Conservation (phyloP, 2,113 vertebrate species). For the Excalfactoria chinensis region DNA sequence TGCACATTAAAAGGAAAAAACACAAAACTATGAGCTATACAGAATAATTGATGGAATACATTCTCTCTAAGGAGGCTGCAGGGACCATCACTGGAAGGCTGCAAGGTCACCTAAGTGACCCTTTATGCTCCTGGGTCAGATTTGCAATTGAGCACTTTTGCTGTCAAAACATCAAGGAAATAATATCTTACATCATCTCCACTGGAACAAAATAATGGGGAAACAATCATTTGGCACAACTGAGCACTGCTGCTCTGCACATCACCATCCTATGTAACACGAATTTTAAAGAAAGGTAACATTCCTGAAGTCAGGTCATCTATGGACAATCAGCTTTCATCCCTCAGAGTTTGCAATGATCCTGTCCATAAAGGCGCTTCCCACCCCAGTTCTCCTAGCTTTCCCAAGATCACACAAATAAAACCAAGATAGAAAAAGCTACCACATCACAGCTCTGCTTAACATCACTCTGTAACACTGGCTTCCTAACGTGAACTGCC, state of each 20-base stretch:
- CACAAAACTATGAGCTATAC: neutral
- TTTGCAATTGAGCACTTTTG: neutral
- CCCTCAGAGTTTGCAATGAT: neutral
- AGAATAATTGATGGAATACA: neutral
- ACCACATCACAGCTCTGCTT: neutral
- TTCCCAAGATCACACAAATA: neutral
- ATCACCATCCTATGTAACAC: neutral
- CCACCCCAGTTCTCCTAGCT: neutral
- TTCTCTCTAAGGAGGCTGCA: neutral
- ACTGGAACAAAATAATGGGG: neutral
- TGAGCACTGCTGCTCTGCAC: neutral
- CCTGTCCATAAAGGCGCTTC: neutral
- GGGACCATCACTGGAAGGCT: neutral
- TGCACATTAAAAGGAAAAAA: neutral
- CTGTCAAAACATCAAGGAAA: neutral
- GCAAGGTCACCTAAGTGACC: neutral
- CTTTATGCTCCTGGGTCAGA: neutral
- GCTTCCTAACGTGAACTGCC: neutral
- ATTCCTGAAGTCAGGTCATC: neutral
- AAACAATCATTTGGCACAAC: neutral
- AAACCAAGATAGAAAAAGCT: neutral
- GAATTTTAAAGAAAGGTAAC: too few species aligned
- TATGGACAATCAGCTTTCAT: rapidly evolving
- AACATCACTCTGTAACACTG: neutral
- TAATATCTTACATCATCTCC: rapidly evolving